Evolutionary conservation across 2,888 invertebrate species (phyloP).

Genomic region (Leptopilina drosophilae): DNA sequence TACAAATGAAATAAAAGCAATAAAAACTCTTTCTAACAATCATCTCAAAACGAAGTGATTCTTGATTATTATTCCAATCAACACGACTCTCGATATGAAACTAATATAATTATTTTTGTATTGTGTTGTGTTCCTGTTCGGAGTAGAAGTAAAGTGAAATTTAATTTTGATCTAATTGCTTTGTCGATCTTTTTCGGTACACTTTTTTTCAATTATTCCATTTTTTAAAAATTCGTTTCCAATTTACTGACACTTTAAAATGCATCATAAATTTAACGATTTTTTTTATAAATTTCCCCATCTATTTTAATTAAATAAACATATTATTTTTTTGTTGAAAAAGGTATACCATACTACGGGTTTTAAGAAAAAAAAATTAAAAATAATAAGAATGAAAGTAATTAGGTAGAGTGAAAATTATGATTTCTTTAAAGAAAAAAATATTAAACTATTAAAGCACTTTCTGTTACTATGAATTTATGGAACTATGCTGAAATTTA

Average conservation of each 20-base stretch:
- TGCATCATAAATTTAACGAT: background rate
- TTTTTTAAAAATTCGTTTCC: background rate
- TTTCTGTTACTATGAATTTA: too few species aligned
- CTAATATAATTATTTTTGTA: slow-evolving; percentile 11
- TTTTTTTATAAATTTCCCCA: background rate
- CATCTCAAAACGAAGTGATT: background rate
- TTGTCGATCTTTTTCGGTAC: background rate
- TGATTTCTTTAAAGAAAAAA: too few species aligned
- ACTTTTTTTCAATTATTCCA: background rate
- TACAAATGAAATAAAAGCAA: background rate
- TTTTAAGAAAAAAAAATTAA: too few species aligned
- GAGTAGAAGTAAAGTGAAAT: slow-evolving; percentile 1
- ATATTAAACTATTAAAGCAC: too few species aligned
- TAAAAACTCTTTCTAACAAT: background rate
- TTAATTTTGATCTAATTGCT: slow-evolving; percentile 9
- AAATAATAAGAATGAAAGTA: too few species aligned
- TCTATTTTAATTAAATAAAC: too few species aligned
- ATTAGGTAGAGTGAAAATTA: too few species aligned
- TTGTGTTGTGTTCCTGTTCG: background rate
- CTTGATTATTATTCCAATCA: slow-evolving; percentile 3
- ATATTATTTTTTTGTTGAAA: too few species aligned
- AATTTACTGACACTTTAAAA: too few species aligned
- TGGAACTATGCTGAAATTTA: too few species aligned
- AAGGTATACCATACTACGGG: too few species aligned
- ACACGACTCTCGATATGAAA: slow-evolving; percentile 14